These are phyloP conservation scores for Baryphthengus martii DNA, from an alignment of 2,113 vertebrate genomes.

Conservation along the genomic window DNA sequence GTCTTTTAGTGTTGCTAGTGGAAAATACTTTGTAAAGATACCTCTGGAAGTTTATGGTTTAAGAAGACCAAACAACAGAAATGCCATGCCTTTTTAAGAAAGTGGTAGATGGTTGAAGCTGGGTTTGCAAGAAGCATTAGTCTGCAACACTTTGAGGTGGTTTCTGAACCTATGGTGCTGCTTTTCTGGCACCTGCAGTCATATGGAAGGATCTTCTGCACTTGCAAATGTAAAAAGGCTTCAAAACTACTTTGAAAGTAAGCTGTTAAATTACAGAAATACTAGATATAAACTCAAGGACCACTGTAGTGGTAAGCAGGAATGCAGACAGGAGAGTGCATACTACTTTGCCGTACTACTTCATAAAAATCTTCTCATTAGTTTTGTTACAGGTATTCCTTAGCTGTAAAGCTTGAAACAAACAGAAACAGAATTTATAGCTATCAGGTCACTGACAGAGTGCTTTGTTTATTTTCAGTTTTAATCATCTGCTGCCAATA, in stretches of 20 bases:
- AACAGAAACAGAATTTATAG: background rate
- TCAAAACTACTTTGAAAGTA: background rate
- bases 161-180: background rate
- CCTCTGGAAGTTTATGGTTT: background rate
- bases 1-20: background rate
- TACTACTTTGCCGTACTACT: background rate
- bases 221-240: background rate
- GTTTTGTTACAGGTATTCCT: background rate
- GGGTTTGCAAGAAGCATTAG: background rate
- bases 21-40: background rate
- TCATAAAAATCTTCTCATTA: background rate
- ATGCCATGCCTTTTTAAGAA: background rate
- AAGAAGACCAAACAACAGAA: background rate
- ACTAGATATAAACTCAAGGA: background rate
- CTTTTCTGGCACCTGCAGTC: background rate
- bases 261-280: background rate
- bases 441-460: background rate
- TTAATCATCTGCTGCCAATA: conserved; percentile 38
- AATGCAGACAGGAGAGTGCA: background rate
- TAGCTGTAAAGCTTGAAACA: background rate
- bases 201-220: background rate
- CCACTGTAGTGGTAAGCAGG: background rate
- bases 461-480: conserved; percentile 27
- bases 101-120: background rate
- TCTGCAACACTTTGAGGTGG: background rate